phyloP scores from a whole-genome alignment of 2,888 invertebrate species.

The Entomobrya proxima region DNA sequence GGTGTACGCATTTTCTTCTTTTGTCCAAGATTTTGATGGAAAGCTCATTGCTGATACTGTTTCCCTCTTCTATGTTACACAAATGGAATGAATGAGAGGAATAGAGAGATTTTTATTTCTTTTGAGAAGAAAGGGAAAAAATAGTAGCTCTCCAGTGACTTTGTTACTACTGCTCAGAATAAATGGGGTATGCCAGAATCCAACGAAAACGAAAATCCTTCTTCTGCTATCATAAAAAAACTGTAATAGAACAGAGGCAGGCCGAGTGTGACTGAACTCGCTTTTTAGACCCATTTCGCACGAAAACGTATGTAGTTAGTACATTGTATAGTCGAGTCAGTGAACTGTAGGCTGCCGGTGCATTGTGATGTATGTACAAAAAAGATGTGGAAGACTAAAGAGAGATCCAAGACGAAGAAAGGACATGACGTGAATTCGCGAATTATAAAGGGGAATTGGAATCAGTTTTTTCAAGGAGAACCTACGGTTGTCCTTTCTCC shows the following conservation, averaged over 20 bases:
- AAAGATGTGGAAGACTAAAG: background rate
- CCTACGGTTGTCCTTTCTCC: background rate
- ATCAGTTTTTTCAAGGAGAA: background rate
- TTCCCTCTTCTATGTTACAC: background rate
- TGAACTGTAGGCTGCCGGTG: background rate
- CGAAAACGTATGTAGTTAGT: too few species aligned
- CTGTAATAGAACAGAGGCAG: too few species aligned
- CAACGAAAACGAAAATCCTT: background rate
- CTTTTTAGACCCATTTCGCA: too few species aligned
- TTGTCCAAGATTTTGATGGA: background rate
- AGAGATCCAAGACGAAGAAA: background rate
- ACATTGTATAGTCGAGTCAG: background rate
- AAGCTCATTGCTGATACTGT: background rate
- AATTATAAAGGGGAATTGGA: constrained; percentile 31
- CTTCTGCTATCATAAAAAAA: background rate
- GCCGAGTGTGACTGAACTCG: too few species aligned
- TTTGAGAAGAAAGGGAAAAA: background rate
- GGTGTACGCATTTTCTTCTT: too few species aligned
- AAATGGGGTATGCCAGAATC: background rate
- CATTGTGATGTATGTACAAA: background rate
- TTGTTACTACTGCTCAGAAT: background rate
- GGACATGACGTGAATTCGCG: constrained; percentile 46
- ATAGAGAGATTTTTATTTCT: background rate
- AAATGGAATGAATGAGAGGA: background rate
- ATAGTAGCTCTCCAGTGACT: background rate